Evolutionary conservation across 2,888 invertebrate genomes (phyloP), one percentile per base, ranked within the genome.

Genomic region (Leptopilina drosophilae): DNA sequence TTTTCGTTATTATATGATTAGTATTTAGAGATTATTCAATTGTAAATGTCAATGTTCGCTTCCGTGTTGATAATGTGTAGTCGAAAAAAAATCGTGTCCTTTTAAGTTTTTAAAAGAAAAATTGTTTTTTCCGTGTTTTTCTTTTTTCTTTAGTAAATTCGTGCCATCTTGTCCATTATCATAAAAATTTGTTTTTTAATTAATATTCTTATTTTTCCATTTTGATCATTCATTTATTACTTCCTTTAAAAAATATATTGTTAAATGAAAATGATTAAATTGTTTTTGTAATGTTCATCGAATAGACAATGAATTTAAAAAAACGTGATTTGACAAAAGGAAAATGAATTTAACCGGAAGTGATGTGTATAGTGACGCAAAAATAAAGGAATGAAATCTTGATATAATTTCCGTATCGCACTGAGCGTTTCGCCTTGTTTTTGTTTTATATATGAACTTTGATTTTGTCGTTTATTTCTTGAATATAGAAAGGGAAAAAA

Each of bases 321-420:
- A 42, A 42, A 42, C 42, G 42, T 42, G 42, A 42, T 42, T 42
- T 42, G 42, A 42, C 2, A 56, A 56, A 56, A 56, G 56, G 12
- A 56, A 12, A n/a, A 56, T 56, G 1, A 7, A 42, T n/a, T 59
- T 59, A n/a, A 59, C n/a, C 7, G n/a, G 59, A 59, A 59, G n/a
- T 59, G n/a, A n/a, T 12, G 14, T 59, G 7, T 59, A 20, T 20
- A 59, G 8, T 7, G 59, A n/a, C n/a, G 59, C 14, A 59, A 59
- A 56, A 53, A 73, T 53, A 73, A 73, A 73, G 5, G 33, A 4
- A 73, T 49, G 14, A 8, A 26, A n/a, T 20, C 26, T 69, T 49
- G 49, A 49, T 56, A 42, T 42, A 42, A 20, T 73, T 73, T 73
- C 69, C 69, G 69, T 53, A 14, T 73, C 14, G 53, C 8, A 33